Evolutionary conservation across 1,140 invertebrate species (phyloP), one percentile per base, ranked within the genome.

Genomic region (Lithobius niger): DNA sequence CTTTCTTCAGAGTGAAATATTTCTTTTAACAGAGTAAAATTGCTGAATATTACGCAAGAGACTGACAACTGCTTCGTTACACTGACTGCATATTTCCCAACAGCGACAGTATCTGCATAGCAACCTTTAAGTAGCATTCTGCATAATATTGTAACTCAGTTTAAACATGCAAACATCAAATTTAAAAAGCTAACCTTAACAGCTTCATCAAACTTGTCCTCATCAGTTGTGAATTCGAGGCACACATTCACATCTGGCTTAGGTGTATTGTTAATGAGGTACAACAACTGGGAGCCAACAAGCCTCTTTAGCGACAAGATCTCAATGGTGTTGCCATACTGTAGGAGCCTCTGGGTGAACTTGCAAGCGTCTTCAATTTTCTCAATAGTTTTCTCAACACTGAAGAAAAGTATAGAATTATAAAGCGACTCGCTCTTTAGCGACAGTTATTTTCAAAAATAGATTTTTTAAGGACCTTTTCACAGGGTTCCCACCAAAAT

Each of bases 331-430:
- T 88, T 88, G 3, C 86, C 88, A 65, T 86, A 80, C 49, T 87
- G 81, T 36, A 90, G 67, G 13, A 92, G 74, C 61, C 83, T 77
- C 2, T 80, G 77, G 0, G 86, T 82, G 65, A 91, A 93, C 61
- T 84, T 82, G 61, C 82, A 85, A 18, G 86, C 88, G 67, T 87
- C 82, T 64, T 90, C 84, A 56, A 93, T 83, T 62, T 81, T 83
- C 57, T 83, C 86, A 57, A 82, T 79, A 2, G 79, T 82, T 66
- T 86, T 84, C 65, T 87, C 82, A 47, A 91, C 76, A 57, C 74
- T 77, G 57, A 68, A 64, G 49, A 61, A 18, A 27, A 24, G 59
- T 57, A 51, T 31, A 55, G 26, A 54, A 25, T 4, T 24, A 45
- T 45, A 10, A n/a, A n/a, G n/a, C n/a, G n/a, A n/a, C n/a, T n/a